These are phyloP conservation scores for Cyanoderma ruficeps DNA, from an alignment of 2,113 vertebrate species.

Conservation along the genomic window DNA sequence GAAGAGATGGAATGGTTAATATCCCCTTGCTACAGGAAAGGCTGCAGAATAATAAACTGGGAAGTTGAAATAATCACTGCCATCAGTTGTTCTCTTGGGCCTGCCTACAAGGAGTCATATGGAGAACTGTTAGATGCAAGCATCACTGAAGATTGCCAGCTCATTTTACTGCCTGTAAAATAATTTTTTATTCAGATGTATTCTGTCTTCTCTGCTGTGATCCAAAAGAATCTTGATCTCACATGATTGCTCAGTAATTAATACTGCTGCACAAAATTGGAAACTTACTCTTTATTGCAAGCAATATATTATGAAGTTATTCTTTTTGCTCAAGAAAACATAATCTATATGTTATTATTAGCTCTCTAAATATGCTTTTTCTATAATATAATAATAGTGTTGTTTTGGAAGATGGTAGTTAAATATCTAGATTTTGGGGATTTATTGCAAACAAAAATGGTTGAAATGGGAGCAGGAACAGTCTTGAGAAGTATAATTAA, in stretches of 20 bases:
- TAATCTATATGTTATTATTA: neutral
- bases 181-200: constrained; percentile 38
- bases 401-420: neutral
- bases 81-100: constrained; percentile 47
- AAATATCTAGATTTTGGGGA: neutral
- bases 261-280: constrained; percentile 50
- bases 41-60: neutral
- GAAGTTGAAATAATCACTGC: constrained; percentile 57
- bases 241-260: constrained; percentile 52
- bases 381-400: neutral
- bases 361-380: constrained; percentile 3
- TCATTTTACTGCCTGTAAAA: neutral
- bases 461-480: neutral
- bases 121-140: neutral
- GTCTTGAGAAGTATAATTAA: neutral
- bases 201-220: constrained; percentile 36
- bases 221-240: constrained; percentile 54
- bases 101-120: constrained; percentile 45
- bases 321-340: constrained; percentile 22
- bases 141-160: constrained; percentile 15
- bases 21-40: neutral
- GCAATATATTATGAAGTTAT: constrained; percentile 53
- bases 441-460: neutral
- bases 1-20: neutral
- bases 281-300: constrained; percentile 49